These are phyloP conservation scores for Butorides virescens DNA, from an alignment of 2,113 vertebrate species.

Conservation along the genomic window DNA sequence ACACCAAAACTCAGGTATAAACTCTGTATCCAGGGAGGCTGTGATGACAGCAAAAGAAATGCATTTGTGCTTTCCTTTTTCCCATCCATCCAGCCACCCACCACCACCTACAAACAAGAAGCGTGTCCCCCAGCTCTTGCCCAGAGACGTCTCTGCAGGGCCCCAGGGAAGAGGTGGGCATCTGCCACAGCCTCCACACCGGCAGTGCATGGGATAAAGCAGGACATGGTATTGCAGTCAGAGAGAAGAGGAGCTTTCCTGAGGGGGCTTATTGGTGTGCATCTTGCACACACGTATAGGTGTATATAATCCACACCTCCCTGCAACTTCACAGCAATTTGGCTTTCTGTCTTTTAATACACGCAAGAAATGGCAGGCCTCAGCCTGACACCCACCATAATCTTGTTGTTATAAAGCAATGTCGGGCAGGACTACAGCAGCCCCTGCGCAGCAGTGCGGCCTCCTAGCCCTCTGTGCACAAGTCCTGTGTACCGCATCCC, in stretches of 20 bases:
- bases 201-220: not conserved
- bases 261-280: not conserved
- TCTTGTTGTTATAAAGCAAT: rapidly evolving
- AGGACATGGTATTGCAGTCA: not conserved
- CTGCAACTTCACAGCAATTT: not conserved
- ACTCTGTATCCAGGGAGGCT: not conserved
- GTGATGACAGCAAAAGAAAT: not conserved
- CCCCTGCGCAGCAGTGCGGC: not conserved
- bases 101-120: not conserved
- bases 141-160: not conserved
- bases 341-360: not conserved
- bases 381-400: not conserved
- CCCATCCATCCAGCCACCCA: not conserved
- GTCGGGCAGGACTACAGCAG: not conserved
- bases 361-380: not conserved
- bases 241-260: not conserved
- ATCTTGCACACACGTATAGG: rapidly evolving
- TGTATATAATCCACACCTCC: not conserved
- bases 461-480: not conserved
- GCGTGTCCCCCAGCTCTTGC: not conserved
- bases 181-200: not conserved
- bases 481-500: not conserved
- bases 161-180: not conserved
- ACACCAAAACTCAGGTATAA: not conserved
- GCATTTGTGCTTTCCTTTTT: not conserved